Evolutionary conservation across 2,797 vertebrate genomes (phyloP).

Genomic region (Chrosomus eos): DNA sequence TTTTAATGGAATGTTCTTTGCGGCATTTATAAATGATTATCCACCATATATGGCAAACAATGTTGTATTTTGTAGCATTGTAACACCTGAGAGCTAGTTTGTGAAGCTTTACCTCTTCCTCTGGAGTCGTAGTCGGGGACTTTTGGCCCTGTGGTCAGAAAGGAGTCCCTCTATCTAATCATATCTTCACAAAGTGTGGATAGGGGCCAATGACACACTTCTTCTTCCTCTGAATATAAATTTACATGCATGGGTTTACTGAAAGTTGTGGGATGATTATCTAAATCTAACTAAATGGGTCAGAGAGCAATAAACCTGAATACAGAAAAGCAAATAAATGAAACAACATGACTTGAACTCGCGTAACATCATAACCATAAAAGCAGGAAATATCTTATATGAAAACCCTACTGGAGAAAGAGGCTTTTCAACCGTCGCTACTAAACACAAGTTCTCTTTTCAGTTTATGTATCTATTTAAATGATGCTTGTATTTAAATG

Average conservation of each 20-base stretch:
- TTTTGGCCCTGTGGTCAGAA: constrained; percentile 12
- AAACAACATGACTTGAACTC: not conserved
- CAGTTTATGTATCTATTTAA: constrained; percentile 34
- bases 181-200: not conserved
- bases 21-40: no score
- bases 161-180: not conserved
- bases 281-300: not conserved
- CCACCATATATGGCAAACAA: not conserved
- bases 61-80: not conserved
- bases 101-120: not conserved
- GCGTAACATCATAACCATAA: not conserved
- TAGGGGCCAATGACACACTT: constrained; percentile 1
- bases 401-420: not conserved
- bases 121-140: not conserved
- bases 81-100: not conserved
- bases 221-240: not conserved
- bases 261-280: constrained; percentile 11
- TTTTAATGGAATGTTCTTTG: no score
- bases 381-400: not conserved
- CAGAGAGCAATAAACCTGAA: not conserved
- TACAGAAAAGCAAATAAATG: not conserved
- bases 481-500: constrained; percentile 39
- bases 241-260: not conserved
- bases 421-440: not conserved
- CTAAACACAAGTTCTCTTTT: not conserved